Base-by-base conservation (phyloP, 2,797 vertebrate species). In the Poeciliopsis gracilis region DNA sequence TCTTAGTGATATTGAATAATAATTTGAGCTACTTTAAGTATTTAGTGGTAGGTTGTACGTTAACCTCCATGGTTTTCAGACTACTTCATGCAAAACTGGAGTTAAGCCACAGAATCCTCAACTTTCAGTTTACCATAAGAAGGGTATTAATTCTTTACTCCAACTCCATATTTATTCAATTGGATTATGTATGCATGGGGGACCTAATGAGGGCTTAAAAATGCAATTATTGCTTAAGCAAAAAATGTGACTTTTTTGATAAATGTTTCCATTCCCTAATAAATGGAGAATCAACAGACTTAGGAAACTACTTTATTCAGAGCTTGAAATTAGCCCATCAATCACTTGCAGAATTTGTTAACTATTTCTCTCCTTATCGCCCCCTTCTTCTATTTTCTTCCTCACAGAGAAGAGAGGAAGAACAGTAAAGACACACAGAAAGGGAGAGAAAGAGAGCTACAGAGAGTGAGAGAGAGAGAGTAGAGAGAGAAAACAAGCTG, bases 201-300 rank as follows among this genome's bases (percentile, higher is more conserved):
- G 95, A 89, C 94, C 95, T 96, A 97, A 97, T 97, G 96, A 97
- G 96, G 96, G 95, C 95, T 96, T 97, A 97, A 96, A 96, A 98
- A 97, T 96, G 94, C 95, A 97, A 97, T 98, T 96, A 97, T 96
- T 97, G 95, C 95, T 96, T 96, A 97, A 97, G 95, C 93, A 96
- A 95, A 96, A 96, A 94, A 93, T 87, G 25, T 89, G 94, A 93
- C 93, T 97, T 96, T 96, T 95, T 97, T 97, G 97, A 99, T 98
- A 97, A 97, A 96, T 98, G 97, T 95, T 97, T 97, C 97, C 97
- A 96, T 97, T 97, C 97, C 96, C 97, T 97, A 98, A 98, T 98
- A 99, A 98, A 94, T 95, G 95, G 95, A 95, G 96, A 98, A 97
- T 98, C 97, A 98, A 97, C 97, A 97, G 96, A 97, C 96, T 97